phyloP scores from a whole-genome alignment of 2,113 vertebrate genomes.

The Microtus richardsoni region DNA sequence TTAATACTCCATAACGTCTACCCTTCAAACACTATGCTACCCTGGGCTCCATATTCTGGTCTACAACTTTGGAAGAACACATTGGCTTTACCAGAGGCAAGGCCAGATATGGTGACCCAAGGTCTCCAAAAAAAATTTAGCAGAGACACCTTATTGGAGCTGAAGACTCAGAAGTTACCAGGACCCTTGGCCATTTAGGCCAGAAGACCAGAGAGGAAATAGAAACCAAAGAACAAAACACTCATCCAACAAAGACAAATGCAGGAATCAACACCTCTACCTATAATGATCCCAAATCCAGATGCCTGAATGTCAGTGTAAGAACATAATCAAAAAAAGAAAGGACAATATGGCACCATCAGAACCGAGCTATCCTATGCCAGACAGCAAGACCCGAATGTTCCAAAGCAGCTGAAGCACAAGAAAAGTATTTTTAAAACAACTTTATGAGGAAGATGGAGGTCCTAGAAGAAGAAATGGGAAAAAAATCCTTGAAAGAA shows the following conservation, averaged over 20 bases:
- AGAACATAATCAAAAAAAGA: background rate
- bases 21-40: accelerated
- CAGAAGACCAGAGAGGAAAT: background rate
- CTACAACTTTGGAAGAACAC: background rate
- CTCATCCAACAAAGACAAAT: background rate
- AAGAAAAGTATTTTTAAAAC: background rate
- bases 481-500: background rate
- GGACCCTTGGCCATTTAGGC: background rate
- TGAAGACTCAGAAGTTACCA: background rate
- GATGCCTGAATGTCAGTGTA: background rate
- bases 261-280: background rate
- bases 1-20: background rate
- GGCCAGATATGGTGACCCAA: background rate
- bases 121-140: background rate
- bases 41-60: background rate
- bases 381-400: background rate
- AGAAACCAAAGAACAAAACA: background rate
- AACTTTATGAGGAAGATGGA: background rate
- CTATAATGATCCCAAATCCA: background rate
- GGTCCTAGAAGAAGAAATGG: background rate
- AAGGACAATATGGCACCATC: background rate
- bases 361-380: background rate
- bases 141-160: background rate
- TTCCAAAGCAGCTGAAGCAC: background rate
- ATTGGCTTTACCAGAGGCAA: background rate